Evolutionary conservation across 92 coral and sea anemone species (phyloP), one percentile per base, ranked within the genome.

Genomic region (Phenganax stokvisi): DNA sequence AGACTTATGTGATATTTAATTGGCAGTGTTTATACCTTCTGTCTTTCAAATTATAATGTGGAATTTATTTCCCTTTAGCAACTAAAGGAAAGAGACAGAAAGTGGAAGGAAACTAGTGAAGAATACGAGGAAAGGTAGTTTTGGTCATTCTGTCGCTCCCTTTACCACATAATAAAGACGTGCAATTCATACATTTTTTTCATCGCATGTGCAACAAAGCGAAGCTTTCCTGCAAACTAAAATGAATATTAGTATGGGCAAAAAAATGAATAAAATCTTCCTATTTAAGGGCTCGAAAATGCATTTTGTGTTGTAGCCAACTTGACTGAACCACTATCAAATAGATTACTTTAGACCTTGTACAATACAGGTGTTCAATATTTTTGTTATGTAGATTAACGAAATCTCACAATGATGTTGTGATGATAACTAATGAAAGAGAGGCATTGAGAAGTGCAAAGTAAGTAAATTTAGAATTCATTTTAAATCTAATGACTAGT

Each of bases 401-500:
- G 55, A 77, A 85, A 12, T 87, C 90, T 10, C 98, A 90, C 83
- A 91, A 91, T 20, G 88, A 92, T 74, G 86, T 94, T 76, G 91
- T 91, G 29, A 84, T 90, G 17, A 82, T 92, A 63, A 70, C 89
- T 37, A 87, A 85, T 79, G 87, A 87, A 60, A 66, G 97, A 65
- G 97, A 92, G 70, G 90, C 85, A 37, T 74, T 92, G 52, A 93
- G 90, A 80, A 90, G 88, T 85, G 90, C 92, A 85, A 94, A 93
- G 98, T 92, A 27, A 12, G 84, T 74, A 25, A 30, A 30, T 12
- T 65, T 52, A 54, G 0, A 17, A 31, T 54, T 37, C 1, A 53
- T 54, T 10, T 8, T 1, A 59, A 44, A 20, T 54, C 54, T 20
- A 60, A 13, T 31, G 55, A 63, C n/a, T 56, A 4, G 7, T 6